Percentiles rank a stretch among this genome's conserved stretches.
Conservation (phyloP, 2,113 vertebrate species). For the Clinocottus analis region DNA sequence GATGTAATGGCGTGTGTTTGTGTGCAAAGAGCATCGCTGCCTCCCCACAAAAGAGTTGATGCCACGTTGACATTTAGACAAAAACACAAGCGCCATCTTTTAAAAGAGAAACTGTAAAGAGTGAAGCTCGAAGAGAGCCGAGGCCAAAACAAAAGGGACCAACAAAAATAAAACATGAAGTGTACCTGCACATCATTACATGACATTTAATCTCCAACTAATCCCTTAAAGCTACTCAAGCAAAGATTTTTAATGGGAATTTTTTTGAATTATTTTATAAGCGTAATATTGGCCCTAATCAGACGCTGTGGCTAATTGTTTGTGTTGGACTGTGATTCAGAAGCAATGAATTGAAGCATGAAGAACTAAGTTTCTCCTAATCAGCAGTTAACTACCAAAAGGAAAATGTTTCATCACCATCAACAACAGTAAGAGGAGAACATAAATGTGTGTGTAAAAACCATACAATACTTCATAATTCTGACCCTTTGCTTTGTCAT, state of each 20-base stretch:
- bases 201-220: background rate
- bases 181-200: slow-evolving; percentile 2
- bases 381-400: background rate
- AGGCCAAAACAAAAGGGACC: slow-evolving; percentile 14
- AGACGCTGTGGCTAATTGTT: background rate
- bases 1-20: background rate
- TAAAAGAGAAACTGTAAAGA: slow-evolving; percentile 59
- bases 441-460: too few relatives aligned
- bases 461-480: too few relatives aligned
- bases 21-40: slow-evolving; percentile 45
- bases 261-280: background rate
- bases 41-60: slow-evolving; percentile 51
- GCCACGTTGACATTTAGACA: slow-evolving; percentile 67
- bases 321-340: background rate
- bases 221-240: background rate
- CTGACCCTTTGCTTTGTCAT: too few relatives aligned
- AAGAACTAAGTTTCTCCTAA: background rate
- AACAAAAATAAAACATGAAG: slow-evolving; percentile 1
- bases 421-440: background rate
- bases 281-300: background rate
- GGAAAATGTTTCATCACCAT: background rate
- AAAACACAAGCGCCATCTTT: slow-evolving; percentile 53
- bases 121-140: slow-evolving; percentile 31
- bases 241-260: slow-evolving; percentile 1
- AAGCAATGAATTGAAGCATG: slow-evolving; percentile 11